Base-by-base conservation (phyloP, 2,888 invertebrate genomes). In the Microchrysa polita region DNA sequence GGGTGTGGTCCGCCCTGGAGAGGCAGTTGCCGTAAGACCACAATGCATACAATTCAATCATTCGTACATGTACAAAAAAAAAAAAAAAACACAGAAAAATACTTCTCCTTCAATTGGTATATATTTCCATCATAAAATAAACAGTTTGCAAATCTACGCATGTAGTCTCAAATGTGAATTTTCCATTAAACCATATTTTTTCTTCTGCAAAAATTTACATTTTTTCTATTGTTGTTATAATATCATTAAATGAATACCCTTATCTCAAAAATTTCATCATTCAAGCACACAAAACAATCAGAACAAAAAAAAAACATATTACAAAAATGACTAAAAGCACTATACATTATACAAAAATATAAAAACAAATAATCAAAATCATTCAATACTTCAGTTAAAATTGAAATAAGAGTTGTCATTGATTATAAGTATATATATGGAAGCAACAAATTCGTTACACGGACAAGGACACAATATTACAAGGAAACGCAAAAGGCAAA, bases 261-360 rank as follows among this genome's bases (percentile, higher is more conserved):
- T 48, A 65, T 34, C 14, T 23, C 27, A 34, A 34, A 34, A 65
- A 67, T 71, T n/a, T 18, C 61, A 74, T 71, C 69, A 60, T 60
- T 69, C 74, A 74, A 74, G 34, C 72, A 72, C 72, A 48, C 72
- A 72, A 72, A 74, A 72, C 67, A 52, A 57, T 71, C 44, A 74
- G 27, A n/a, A n/a, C 48, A 48, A 48, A 12, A 48, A 48, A n/a
- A n/a, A n/a, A n/a, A n/a, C n/a, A n/a, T n/a, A n/a, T n/a, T 34
- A 34, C 27, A 34, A 69, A 55, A 20, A 22, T 12, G 20, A 53
- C 57, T 59, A 60, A 55, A 73, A 55, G 60, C 7, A 42, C 34
- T 71, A 44, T 59, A 69, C 18, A 59, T 40, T 16, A 12, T 20
- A 69, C 55, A 40, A 53, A 34, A 5, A 34, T 7, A 34, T 5